Conservation (phyloP, 2,888 invertebrate species). For the Geotrupes spiniger region DNA sequence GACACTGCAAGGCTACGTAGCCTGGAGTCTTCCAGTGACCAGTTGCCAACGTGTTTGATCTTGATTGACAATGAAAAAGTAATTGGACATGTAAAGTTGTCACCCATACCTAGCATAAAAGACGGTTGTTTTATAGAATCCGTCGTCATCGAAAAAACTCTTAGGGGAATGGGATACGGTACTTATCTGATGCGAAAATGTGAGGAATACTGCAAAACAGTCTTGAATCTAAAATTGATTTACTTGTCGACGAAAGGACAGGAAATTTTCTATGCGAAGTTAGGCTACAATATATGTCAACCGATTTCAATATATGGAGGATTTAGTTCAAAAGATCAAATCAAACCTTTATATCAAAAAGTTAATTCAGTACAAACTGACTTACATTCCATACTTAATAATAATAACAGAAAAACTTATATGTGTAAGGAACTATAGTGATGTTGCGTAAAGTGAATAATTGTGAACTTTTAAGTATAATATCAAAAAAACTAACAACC, state of each 20-base stretch:
- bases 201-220: slow-evolving; percentile 69
- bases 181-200: slow-evolving; percentile 70
- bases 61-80: slow-evolving; percentile 59
- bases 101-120: slow-evolving; percentile 65
- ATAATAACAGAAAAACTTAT: slow-evolving; percentile 38
- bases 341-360: not conserved
- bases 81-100: slow-evolving; percentile 78
- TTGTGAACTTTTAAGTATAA: not conserved
- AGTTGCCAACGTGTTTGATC: slow-evolving; percentile 69
- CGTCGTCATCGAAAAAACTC: slow-evolving; percentile 70
- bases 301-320: slow-evolving; percentile 69
- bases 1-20: slow-evolving; percentile 74
- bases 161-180: slow-evolving; percentile 75
- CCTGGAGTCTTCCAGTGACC: slow-evolving; percentile 68
- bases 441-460: slow-evolving; percentile 3
- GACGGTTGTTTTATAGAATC: slow-evolving; percentile 78
- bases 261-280: slow-evolving; percentile 70
- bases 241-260: slow-evolving; percentile 72
- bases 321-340: slow-evolving; percentile 27
- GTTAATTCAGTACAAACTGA: slow-evolving; percentile 6
- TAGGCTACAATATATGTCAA: slow-evolving; percentile 67
- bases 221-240: slow-evolving; percentile 61
- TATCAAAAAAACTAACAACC: too few species aligned
- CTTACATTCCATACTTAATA: slow-evolving; percentile 1
- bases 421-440: slow-evolving; percentile 35